Conservation (phyloP, 2,797 vertebrate species). For the Periparus ater region DNA sequence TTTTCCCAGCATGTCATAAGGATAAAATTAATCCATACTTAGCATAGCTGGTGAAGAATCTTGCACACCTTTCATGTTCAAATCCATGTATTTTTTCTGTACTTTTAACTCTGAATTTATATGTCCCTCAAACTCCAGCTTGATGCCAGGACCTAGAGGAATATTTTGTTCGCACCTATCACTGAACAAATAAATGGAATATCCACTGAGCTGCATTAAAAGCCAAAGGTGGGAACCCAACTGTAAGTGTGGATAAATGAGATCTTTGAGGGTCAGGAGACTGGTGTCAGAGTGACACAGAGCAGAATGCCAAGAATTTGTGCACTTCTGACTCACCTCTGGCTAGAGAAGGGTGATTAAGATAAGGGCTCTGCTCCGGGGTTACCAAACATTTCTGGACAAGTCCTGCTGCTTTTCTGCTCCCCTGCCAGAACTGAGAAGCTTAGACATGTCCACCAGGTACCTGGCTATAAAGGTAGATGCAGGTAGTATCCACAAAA, state of each 20-base stretch:
- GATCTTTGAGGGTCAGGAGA: neutral
- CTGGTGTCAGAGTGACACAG: neutral
- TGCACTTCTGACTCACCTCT: neutral
- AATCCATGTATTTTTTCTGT: neutral
- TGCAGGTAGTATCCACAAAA: neutral
- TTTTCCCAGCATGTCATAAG: neutral
- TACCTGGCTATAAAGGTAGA: neutral
- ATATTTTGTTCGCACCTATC: neutral
- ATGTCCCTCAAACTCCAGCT: neutral
- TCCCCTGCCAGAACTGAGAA: neutral
- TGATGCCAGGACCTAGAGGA: neutral
- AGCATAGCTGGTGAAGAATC: neutral
- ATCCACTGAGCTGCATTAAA: neutral
- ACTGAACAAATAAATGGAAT: neutral
- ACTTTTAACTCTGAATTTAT: neutral
- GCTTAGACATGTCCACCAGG: neutral
- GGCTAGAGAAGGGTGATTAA: neutral
- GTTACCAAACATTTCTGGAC: neutral
- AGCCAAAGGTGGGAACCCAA: neutral
- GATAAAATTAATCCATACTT: neutral
- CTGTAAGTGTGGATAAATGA: neutral
- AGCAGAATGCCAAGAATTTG: neutral
- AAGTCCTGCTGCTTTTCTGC: neutral
- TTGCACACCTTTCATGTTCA: neutral
- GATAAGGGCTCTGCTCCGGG: neutral